These are phyloP conservation scores for Eilema caniola DNA, from an alignment of 2,888 invertebrate species.

Conservation along the genomic window DNA sequence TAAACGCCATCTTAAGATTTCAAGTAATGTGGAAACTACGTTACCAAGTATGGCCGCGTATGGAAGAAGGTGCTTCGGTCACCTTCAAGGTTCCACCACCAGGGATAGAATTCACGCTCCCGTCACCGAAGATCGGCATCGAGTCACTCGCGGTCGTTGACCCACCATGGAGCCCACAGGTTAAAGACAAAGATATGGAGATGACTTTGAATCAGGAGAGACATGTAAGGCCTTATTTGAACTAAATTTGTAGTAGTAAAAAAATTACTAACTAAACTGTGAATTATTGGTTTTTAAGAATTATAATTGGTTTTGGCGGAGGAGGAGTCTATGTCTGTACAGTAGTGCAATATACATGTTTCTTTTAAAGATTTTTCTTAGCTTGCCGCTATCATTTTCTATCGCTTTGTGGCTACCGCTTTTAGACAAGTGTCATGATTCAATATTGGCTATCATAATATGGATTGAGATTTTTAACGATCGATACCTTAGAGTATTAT, in stretches of 20 bases:
- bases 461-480: not conserved
- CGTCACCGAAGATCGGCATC: slow-evolving; percentile 99
- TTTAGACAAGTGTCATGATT: not conserved
- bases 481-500: not conserved
- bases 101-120: slow-evolving; percentile 99
- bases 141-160: slow-evolving; percentile 98
- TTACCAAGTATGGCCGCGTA: slow-evolving; percentile 99
- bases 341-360: slow-evolving; percentile 24
- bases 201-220: slow-evolving; percentile 99
- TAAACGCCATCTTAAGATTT: slow-evolving; percentile 89
- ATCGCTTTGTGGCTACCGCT: slow-evolving; percentile 11
- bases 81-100: slow-evolving; percentile 99
- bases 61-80: slow-evolving; percentile 99
- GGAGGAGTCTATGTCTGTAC: slow-evolving; percentile 5
- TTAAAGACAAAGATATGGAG: slow-evolving; percentile 99
- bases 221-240: slow-evolving; percentile 88
- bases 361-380: slow-evolving; percentile 29
- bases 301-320: slow-evolving; percentile 13
- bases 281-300: slow-evolving; percentile 22
- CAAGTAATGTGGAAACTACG: slow-evolving; percentile 98
- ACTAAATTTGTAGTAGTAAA: slow-evolving; percentile 23
- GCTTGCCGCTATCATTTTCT: slow-evolving; percentile 11
- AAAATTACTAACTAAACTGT: slow-evolving; percentile 14
- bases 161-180: slow-evolving; percentile 99
- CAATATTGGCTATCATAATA: not conserved